These are phyloP conservation scores for Epizoanthus scotinus DNA, from an alignment of 92 coral and sea anemone genomes.

Conservation along the genomic window DNA sequence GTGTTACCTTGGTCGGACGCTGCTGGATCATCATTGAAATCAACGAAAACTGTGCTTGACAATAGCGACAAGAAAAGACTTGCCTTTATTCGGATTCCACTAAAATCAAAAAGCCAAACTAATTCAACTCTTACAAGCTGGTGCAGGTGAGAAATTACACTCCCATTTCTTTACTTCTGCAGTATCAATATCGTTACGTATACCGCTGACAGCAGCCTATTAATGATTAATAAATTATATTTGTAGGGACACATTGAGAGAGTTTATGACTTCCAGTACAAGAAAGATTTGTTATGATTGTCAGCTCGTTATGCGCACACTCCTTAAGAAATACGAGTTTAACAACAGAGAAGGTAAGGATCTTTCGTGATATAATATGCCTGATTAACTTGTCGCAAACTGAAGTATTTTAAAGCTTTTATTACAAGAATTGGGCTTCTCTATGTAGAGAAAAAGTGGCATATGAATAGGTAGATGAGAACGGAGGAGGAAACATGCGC, in stretches of 20 bases:
- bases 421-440: not conserved
- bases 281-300: conserved; percentile 75
- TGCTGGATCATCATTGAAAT: not conserved
- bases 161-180: too few relatives aligned
- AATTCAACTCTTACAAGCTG: not conserved
- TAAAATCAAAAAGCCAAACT: conserved; percentile 7
- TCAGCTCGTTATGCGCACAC: conserved; percentile 57
- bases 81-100: conserved; percentile 11
- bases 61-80: conserved; percentile 12
- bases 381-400: too few relatives aligned
- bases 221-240: not conserved
- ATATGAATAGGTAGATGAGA: too few relatives aligned
- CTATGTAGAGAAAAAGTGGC: too few relatives aligned
- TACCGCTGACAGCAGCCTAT: not conserved
- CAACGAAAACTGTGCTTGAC: not conserved
- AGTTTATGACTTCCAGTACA: conserved; percentile 64
- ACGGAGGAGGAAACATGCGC: too few relatives aligned
- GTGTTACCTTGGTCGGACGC: conserved; percentile 23
- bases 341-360: conserved; percentile 51
- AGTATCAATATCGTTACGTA: too few relatives aligned
- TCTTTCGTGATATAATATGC: not conserved
- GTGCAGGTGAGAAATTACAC: conserved; percentile 21
- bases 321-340: conserved; percentile 35
- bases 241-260: conserved; percentile 49
- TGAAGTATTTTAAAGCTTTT: not conserved